Evolutionary conservation across 2,113 vertebrate genomes (phyloP).

Genomic region (Arothron firmamentum): DNA sequence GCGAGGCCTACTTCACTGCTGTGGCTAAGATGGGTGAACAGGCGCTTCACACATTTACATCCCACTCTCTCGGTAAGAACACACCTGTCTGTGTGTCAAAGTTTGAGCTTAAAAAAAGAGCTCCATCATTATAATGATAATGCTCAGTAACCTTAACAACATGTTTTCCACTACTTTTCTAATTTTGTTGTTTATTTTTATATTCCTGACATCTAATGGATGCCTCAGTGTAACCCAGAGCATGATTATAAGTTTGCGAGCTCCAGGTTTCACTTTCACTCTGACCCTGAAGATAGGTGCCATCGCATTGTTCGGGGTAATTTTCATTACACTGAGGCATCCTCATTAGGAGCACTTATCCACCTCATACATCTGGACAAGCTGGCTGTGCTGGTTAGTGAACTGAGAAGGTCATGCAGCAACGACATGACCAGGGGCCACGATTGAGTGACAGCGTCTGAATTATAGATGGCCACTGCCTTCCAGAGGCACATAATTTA

Average conservation of each 20-base stretch:
- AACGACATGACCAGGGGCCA: slow-evolving; percentile 36
- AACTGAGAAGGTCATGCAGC: slow-evolving; percentile 53
- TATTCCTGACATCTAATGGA: slow-evolving; percentile 4
- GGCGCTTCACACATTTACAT: slow-evolving; percentile 86
- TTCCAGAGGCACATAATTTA: slow-evolving; percentile 50
- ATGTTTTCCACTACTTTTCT: too few species aligned
- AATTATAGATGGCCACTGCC: slow-evolving; percentile 58
- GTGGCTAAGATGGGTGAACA: slow-evolving; percentile 90
- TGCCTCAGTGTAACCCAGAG: slow-evolving; percentile 3
- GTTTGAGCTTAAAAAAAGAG: background rate
- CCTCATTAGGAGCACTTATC: slow-evolving; percentile 2
- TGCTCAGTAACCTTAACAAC: too few species aligned
- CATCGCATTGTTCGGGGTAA: slow-evolving; percentile 10
- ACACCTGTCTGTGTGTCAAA: background rate
- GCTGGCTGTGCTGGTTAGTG: slow-evolving; percentile 14
- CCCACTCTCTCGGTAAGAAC: slow-evolving; percentile 84
- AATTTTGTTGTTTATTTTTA: too few species aligned
- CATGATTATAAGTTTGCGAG: slow-evolving; percentile 5
- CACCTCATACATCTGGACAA: background rate
- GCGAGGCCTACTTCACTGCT: slow-evolving; percentile 87
- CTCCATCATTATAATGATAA: too few species aligned
- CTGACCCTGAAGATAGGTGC: background rate
- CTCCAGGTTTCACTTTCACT: slow-evolving; percentile 34
- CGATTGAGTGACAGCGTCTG: slow-evolving; percentile 49
- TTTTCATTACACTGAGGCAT: slow-evolving; percentile 23